Conservation (phyloP, 2,888 invertebrate genomes). For the Tillus elongatus region DNA sequence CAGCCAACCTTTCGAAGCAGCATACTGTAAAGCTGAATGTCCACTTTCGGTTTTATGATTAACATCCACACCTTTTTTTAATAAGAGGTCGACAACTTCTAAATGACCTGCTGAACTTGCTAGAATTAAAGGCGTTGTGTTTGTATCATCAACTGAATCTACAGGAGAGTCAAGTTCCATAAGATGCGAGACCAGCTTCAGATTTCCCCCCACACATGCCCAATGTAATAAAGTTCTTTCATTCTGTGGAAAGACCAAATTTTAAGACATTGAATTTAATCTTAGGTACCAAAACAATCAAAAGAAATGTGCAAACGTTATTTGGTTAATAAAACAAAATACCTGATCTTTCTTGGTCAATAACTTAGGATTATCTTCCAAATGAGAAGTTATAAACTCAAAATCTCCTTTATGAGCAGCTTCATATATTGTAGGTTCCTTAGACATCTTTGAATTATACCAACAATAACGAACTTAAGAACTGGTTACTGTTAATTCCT, state of each 20-base stretch:
- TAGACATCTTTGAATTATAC: too few species aligned
- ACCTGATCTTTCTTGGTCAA: conserved; percentile 47
- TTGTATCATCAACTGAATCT: conserved; percentile 65
- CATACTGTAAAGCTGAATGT: conserved; percentile 76
- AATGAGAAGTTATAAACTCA: conserved; percentile 53
- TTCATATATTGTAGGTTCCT: conserved; percentile 47
- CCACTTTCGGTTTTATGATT: conserved; percentile 64
- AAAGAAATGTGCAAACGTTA: conserved; percentile 1
- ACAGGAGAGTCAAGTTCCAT: conserved; percentile 56
- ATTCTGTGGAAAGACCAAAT: conserved; percentile 53
- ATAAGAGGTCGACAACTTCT: conserved; percentile 56
- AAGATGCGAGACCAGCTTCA: conserved; percentile 60
- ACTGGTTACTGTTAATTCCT: not conserved
- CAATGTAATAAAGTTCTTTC: conserved; percentile 67
- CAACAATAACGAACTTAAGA: too few species aligned
- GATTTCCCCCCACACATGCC: conserved; percentile 70
- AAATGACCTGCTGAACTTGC: conserved; percentile 69
- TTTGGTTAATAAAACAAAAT: conserved; percentile 29
- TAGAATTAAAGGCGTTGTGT: conserved; percentile 69
- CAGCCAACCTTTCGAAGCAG: conserved; percentile 73
- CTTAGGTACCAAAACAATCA: conserved; percentile 15
- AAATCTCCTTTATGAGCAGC: conserved; percentile 65
- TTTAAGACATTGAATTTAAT: conserved; percentile 9
- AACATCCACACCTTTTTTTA: conserved; percentile 61
- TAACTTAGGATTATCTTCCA: conserved; percentile 48